These are phyloP conservation scores for Thecocarcelia acutangulata DNA, from an alignment of 2,888 invertebrate genomes.

Conservation along the genomic window DNA sequence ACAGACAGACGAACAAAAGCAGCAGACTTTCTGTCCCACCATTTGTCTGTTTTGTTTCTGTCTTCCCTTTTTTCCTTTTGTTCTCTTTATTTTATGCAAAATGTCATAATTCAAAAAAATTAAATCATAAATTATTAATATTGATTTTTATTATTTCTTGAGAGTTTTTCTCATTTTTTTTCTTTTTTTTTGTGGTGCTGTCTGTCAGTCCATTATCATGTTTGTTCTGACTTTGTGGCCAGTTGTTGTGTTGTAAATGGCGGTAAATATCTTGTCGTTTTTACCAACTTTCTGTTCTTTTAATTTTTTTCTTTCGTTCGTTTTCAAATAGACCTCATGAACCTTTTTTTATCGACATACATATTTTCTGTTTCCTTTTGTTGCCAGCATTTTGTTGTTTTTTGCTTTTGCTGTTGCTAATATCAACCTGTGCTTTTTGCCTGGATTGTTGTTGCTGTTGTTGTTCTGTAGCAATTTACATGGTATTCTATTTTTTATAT, in stretches of 20 bases:
- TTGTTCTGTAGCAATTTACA: conserved; percentile 50
- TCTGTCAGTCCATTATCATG: conserved; percentile 51
- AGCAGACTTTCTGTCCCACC: conserved; percentile 3
- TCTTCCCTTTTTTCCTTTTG: conserved; percentile 45
- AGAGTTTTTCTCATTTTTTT: conserved; percentile 9
- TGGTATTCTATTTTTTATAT: conserved; percentile 13
- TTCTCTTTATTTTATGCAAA: conserved; percentile 49
- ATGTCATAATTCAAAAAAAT: conserved; percentile 80
- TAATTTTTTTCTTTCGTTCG: conserved; percentile 14
- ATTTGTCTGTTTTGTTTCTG: background rate
- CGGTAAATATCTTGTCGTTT: conserved; percentile 71
- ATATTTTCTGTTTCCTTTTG: background rate
- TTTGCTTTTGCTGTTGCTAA: background rate
- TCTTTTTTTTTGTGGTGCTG: conserved; percentile 5
- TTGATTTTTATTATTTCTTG: conserved; percentile 64
- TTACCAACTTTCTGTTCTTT: conserved; percentile 53
- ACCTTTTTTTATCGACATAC: conserved; percentile 57
- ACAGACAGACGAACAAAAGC: background rate
- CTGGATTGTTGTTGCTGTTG: background rate
- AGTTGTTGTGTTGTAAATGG: conserved; percentile 68
- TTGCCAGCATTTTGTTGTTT: conserved; percentile 23
- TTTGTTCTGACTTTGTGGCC: conserved; percentile 41
- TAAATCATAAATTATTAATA: conserved; percentile 79
- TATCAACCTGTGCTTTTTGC: conserved; percentile 44
- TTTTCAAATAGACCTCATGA: conserved; percentile 58